Conservation (phyloP, 1,140 invertebrate species). For the Procambarus virginalis region DNA sequence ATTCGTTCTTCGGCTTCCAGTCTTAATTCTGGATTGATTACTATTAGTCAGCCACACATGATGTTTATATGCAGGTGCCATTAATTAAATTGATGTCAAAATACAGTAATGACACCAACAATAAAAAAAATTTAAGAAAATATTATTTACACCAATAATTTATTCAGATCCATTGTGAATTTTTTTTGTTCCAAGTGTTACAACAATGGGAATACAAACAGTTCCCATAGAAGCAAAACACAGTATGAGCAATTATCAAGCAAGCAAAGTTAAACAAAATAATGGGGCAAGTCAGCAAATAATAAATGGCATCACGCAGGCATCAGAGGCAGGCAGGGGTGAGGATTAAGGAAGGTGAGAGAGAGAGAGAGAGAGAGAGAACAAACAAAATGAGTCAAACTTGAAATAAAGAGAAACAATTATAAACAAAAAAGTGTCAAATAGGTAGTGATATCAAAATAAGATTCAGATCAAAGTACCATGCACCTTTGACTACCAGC, state of each 20-base stretch:
- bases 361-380: slow-evolving; percentile 6
- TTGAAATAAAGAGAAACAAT: slow-evolving; percentile 43
- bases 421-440: slow-evolving; percentile 20
- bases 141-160: slow-evolving; percentile 27
- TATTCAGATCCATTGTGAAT: background rate
- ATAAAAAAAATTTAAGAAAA: slow-evolving; percentile 9
- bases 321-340: slow-evolving; percentile 62
- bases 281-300: slow-evolving; percentile 53
- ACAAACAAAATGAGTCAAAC: slow-evolving; percentile 48
- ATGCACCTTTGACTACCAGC: slow-evolving; percentile 24
- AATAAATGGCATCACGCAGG: slow-evolving; percentile 60
- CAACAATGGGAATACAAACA: slow-evolving; percentile 28
- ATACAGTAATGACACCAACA: background rate
- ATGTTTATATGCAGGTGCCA: slow-evolving; percentile 3
- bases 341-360: slow-evolving; percentile 36
- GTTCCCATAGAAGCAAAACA: slow-evolving; percentile 46
- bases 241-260: slow-evolving; percentile 61
- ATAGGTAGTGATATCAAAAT: background rate
- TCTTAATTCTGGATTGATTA: slow-evolving; percentile 89
- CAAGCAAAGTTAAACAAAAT: slow-evolving; percentile 52
- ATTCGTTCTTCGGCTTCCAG: slow-evolving; percentile 91
- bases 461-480: slow-evolving; percentile 4
- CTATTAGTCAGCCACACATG: slow-evolving; percentile 75
- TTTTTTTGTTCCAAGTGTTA: slow-evolving; percentile 9
- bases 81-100: background rate